A percentile compares a stretch with the other conserved stretches of the same genome.
phyloP scores from a whole-genome alignment of 2,113 vertebrate genomes.

The Hipposideros armiger region DNA sequence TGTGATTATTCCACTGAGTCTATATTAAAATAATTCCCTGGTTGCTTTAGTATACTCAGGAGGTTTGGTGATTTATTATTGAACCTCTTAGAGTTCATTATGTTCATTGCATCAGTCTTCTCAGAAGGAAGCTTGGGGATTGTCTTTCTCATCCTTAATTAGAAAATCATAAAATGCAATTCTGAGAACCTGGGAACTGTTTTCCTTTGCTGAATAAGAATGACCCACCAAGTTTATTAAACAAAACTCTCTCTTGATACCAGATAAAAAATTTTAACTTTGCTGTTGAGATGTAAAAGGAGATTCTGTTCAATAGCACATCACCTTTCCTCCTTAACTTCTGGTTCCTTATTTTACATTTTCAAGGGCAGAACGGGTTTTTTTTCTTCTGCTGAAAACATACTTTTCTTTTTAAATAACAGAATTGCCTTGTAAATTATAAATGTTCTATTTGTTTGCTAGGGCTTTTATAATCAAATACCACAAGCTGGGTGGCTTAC shows the following conservation, averaged over 20 bases:
- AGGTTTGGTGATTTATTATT: slow-evolving; percentile 56
- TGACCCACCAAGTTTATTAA: slow-evolving; percentile 16
- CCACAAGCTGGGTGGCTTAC: background rate
- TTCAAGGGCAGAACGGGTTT: background rate
- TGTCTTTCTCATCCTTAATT: slow-evolving; percentile 64
- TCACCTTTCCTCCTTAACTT: background rate
- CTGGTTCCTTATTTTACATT: slow-evolving; percentile 22
- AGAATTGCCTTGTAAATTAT: background rate
- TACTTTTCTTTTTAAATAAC: background rate
- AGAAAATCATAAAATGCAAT: slow-evolving; percentile 50
- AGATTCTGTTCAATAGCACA: slow-evolving; percentile 34
- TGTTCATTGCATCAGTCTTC: slow-evolving; percentile 38
- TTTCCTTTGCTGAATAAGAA: slow-evolving; percentile 42
- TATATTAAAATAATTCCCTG: slow-evolving; percentile 51
- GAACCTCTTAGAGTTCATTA: slow-evolving; percentile 68
- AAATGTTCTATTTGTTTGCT: background rate
- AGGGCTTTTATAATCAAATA: background rate
- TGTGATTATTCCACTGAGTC: slow-evolving; percentile 32
- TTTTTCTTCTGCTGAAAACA: slow-evolving; percentile 11
- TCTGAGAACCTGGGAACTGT: background rate
- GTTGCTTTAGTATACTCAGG: slow-evolving; percentile 41
- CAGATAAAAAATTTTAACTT: slow-evolving; percentile 28
- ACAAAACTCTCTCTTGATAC: background rate
- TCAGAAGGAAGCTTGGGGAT: slow-evolving; percentile 58
- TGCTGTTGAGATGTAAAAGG: background rate